Percentiles rank a stretch among this genome's conserved stretches.
Evolutionary conservation across 2,797 vertebrate genomes (phyloP).

Genomic region (Fundulus diaphanus): DNA sequence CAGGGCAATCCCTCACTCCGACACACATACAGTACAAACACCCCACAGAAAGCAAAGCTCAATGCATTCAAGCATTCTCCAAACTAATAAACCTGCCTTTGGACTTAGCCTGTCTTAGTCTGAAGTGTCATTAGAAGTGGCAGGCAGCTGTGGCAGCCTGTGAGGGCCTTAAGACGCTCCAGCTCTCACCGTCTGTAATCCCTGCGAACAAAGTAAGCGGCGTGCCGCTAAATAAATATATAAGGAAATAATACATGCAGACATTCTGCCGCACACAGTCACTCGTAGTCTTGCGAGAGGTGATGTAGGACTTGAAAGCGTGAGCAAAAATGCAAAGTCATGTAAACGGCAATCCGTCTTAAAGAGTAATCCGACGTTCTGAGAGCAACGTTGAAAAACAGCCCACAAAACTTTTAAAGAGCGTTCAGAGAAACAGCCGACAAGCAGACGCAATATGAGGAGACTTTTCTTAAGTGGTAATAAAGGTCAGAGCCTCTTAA

Average conservation of each 20-base stretch:
- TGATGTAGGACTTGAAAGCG: slow-evolving; percentile 67
- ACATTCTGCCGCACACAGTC: slow-evolving; percentile 32
- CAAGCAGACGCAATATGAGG: slow-evolving; percentile 26
- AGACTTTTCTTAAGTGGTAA: slow-evolving; percentile 61
- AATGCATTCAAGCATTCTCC: slow-evolving; percentile 67
- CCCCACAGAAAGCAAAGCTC: slow-evolving; percentile 32
- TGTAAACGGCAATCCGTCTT: slow-evolving; percentile 62
- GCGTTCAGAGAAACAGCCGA: slow-evolving; percentile 23
- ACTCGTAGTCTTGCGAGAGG: slow-evolving; percentile 43
- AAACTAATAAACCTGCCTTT: slow-evolving; percentile 76
- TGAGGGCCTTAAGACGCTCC: slow-evolving; percentile 69
- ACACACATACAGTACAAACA: slow-evolving; percentile 22
- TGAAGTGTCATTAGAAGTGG: slow-evolving; percentile 77
- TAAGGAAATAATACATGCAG: slow-evolving; percentile 57
- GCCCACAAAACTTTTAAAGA: slow-evolving; percentile 1
- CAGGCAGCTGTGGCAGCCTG: slow-evolving; percentile 73
- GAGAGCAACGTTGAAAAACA: slow-evolving; percentile 24
- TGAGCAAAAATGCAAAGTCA: slow-evolving; percentile 65
- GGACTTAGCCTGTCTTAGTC: slow-evolving; percentile 73
- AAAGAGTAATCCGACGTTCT: slow-evolving; percentile 66
- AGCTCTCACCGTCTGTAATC: slow-evolving; percentile 71
- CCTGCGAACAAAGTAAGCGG: slow-evolving; percentile 63
- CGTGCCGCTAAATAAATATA: slow-evolving; percentile 60
- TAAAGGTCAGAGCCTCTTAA: slow-evolving; percentile 70
- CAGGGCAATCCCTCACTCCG: slow-evolving; percentile 44